phyloP scores from a whole-genome alignment of 2,113 vertebrate species.

The Serilophus lunatus region DNA sequence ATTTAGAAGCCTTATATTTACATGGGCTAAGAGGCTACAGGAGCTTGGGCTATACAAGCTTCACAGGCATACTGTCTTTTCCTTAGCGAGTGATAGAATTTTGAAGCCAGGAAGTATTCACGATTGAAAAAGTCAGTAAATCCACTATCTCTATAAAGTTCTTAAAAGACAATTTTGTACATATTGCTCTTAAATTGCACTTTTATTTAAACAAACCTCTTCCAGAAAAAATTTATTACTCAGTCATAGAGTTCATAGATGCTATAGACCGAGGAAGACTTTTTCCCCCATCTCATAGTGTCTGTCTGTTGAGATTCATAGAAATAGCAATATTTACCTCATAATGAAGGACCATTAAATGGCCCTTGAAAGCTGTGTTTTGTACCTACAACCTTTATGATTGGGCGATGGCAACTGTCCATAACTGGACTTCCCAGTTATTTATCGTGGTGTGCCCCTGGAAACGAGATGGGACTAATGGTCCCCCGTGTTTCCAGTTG shows the following conservation, averaged over 20 bases:
- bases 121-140: neutral
- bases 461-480: neutral
- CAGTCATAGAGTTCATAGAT: neutral
- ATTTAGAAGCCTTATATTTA: neutral
- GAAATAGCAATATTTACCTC: neutral
- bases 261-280: neutral
- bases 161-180: neutral
- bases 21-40: neutral
- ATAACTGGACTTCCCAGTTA: neutral
- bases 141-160: neutral
- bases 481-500: neutral
- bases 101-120: neutral
- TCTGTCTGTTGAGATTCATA: neutral
- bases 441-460: neutral
- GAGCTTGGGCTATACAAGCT: neutral
- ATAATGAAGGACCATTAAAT: neutral
- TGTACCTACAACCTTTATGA: neutral
- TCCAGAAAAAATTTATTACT: neutral
- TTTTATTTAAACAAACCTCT: neutral
- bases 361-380: neutral
- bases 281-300: neutral
- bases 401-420: neutral
- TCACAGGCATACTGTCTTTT: neutral
- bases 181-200: neutral
- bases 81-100: neutral